These are phyloP conservation scores for Naso thynnoides DNA, from an alignment of 2,797 vertebrate genomes.

Conservation along the genomic window DNA sequence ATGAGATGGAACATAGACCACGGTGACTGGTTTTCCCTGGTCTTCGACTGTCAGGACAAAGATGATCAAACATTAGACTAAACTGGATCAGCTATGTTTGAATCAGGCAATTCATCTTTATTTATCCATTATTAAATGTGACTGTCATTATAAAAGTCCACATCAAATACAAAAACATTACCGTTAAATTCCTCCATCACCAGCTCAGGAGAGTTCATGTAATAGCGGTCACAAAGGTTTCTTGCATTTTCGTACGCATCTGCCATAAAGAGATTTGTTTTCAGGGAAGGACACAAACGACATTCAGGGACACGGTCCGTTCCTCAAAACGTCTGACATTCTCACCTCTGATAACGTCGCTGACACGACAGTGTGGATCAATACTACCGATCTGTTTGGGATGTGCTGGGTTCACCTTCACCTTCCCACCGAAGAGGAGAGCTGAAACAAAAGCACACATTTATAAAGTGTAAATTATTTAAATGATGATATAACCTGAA, in stretches of 20 bases:
- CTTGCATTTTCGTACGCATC: constrained; percentile 98
- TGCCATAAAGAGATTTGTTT: constrained; percentile 66
- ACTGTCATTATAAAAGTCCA: too few species aligned
- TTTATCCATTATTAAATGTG: constrained; percentile 4
- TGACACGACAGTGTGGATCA: constrained; percentile 92
- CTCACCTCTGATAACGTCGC: constrained; percentile 94
- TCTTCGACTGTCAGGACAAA: constrained; percentile 86
- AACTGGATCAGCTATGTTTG: not conserved
- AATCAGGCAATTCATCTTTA: not conserved
- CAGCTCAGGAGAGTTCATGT: constrained; percentile 96
- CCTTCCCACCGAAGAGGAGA: constrained; percentile 94
- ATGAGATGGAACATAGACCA: constrained; percentile 98
- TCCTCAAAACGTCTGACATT: not conserved
- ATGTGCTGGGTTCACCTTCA: constrained; percentile 92
- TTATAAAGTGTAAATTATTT: not conserved
- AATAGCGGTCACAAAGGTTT: constrained; percentile 96
- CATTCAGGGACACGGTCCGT: not conserved
- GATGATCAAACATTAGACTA: not conserved
- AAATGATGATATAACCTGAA: not conserved
- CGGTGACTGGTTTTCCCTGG: constrained; percentile 86
- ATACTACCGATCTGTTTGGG: constrained; percentile 99
- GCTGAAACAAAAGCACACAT: constrained; percentile 78
- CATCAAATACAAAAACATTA: constrained; percentile 76
- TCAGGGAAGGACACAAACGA: not conserved
- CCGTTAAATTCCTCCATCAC: constrained; percentile 92